Evolutionary conservation across 92 coral and sea anemone genomes (phyloP), one percentile per base, ranked within the genome.

Genomic region (Umimayanthus chanpuru): DNA sequence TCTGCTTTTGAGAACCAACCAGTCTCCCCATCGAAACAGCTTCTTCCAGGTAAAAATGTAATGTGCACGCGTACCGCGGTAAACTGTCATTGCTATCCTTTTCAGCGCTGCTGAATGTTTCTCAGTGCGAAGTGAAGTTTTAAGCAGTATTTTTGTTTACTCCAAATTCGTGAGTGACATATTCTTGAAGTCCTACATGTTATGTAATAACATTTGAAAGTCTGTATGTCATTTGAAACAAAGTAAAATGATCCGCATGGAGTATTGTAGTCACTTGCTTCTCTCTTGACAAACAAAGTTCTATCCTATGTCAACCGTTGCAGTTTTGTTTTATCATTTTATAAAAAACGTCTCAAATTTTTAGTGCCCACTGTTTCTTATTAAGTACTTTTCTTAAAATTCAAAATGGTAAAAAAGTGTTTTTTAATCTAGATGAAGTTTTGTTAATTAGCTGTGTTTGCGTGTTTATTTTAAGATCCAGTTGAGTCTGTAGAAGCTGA

Each of bases 31-130:
- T 44, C 44, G 40, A 72, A 67, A 49, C 56, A 68, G 87, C 61
- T 23, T 6, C 53, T 41, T 70, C 25, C 47, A 83, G 87, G 87
- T 83, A 83, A 83, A 6, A 30, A 5, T 70, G 26, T 20, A 7
- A 6, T 61, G 68, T 61, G 68, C n/a, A 20, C 68, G 26, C 39
- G 9, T 75, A 75, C 11, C 47, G 23, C 3, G 16, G 76, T 26
- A 29, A 29, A 3, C 29, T 71, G 29, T 21, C 23, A 56, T 8
- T 16, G 68, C 4, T 21, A 18, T 61, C 26, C 23, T 61, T 61
- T 61, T 23, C 8, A 16, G 26, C 68, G 6, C 7, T 21, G 68
- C 68, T 61, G 4, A 61, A 25, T 14, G 15, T 56, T 56, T 56
- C 65, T 15, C 61, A 53, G 61, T 53, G 65, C 65, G 23, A 20